These are phyloP conservation scores for Clitarchus hookeri DNA, from an alignment of 2,888 invertebrate genomes.

Conservation along the genomic window DNA sequence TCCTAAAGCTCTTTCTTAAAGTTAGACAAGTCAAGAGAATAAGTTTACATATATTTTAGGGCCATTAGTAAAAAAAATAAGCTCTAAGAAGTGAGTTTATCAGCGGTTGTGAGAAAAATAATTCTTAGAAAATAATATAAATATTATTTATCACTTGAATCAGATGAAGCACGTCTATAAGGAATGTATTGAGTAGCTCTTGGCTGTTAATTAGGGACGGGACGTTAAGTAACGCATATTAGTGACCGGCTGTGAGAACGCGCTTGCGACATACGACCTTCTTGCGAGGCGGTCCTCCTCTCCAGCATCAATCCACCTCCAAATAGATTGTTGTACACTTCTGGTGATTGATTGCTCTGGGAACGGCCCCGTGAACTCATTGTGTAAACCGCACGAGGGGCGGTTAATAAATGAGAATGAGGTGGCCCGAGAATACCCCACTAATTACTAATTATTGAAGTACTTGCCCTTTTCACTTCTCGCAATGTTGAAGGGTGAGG, in stretches of 20 bases:
- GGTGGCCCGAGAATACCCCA: background rate
- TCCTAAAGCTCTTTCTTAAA: too few species aligned
- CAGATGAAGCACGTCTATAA: too few species aligned
- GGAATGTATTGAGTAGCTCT: background rate
- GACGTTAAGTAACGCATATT: background rate
- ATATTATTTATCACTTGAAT: too few species aligned
- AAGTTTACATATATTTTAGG: too few species aligned
- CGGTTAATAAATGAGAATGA: background rate
- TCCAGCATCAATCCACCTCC: background rate
- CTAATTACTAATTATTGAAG: background rate
- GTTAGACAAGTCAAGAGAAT: too few species aligned
- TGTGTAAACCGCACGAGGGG: background rate
- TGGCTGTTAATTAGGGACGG: background rate
- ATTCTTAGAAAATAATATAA: too few species aligned
- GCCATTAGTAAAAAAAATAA: too few species aligned
- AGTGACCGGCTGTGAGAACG: background rate
- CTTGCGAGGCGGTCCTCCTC: background rate
- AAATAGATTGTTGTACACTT: background rate
- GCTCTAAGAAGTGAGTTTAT: too few species aligned
- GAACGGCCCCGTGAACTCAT: background rate
- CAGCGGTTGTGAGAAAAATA: too few species aligned
- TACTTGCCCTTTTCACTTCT: constrained; percentile 5
- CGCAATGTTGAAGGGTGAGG: background rate
- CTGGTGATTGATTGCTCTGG: background rate
- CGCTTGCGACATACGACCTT: too few species aligned